A percentile compares a stretch with the other conserved stretches of the same genome.
Evolutionary conservation across 2,113 vertebrate genomes (phyloP).

Genomic region (pig (Sus scrofa)): DNA sequence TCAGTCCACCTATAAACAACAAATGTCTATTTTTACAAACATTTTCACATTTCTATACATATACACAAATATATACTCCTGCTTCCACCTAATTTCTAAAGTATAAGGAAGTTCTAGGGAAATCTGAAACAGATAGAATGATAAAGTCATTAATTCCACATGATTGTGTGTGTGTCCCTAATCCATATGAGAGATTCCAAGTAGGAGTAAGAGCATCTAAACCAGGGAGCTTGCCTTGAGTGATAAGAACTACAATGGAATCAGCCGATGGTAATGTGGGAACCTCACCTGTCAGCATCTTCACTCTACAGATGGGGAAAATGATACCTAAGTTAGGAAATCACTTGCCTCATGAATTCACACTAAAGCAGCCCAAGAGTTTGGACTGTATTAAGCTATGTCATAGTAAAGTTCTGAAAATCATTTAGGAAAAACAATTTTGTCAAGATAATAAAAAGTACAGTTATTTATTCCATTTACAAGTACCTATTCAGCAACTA

Average conservation of each 20-base stretch:
- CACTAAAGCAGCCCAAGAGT: not conserved
- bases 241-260: not conserved
- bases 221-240: not conserved
- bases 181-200: not conserved
- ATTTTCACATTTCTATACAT: not conserved
- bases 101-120: not conserved
- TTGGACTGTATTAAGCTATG: not conserved
- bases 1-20: not conserved
- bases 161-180: not conserved
- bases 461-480: not conserved
- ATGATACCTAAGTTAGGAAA: not conserved
- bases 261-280: not conserved
- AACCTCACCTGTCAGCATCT: not conserved
- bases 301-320: not conserved
- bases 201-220: not conserved
- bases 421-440: not conserved
- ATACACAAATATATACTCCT: not conserved
- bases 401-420: not conserved
- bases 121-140: not conserved
- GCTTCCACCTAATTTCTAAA: not conserved
- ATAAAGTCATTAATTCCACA: not conserved
- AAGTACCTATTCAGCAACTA: not conserved
- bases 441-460: not conserved
- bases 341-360: not conserved
- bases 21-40: slow-evolving; percentile 11